phyloP scores from a whole-genome alignment of 92 coral and sea anemone species.

The Umimayanthus kanabou region DNA sequence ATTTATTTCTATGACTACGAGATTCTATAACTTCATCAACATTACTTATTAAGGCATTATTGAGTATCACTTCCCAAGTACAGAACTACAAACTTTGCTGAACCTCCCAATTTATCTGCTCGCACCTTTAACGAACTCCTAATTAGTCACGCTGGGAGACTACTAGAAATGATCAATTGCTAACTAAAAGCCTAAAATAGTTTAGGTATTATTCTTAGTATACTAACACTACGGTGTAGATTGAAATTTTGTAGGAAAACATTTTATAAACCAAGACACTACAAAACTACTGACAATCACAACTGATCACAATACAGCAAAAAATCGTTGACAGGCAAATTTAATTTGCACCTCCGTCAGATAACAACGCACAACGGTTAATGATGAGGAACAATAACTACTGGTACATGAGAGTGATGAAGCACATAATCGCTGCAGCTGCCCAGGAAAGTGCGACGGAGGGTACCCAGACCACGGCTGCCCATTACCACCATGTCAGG shows the following conservation, averaged over 20 bases:
- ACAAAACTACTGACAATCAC: not conserved
- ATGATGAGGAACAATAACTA: constrained; percentile 18
- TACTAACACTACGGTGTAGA: not conserved
- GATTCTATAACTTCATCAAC: not conserved
- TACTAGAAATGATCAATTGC: not conserved
- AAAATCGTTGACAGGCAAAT: not conserved
- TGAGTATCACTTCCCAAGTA: not conserved
- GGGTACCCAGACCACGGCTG: constrained; percentile 31
- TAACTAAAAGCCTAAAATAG: not conserved
- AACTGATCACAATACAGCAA: not conserved
- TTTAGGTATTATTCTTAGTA: not conserved
- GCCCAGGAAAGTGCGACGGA: constrained; percentile 31
- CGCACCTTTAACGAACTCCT: not conserved
- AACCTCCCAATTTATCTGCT: not conserved
- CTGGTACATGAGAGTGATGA: constrained; percentile 37
- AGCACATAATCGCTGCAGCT: constrained; percentile 43
- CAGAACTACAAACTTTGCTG: not conserved
- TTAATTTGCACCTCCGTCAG: not conserved
- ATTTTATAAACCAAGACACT: not conserved
- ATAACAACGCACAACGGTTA: not conserved
- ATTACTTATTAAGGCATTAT: too few species aligned
- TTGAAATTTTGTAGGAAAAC: not conserved
- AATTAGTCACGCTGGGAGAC: not conserved
- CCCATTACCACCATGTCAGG: constrained; percentile 34
- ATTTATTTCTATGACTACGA: not conserved